phyloP scores from a whole-genome alignment of 2,113 vertebrate genomes.

The Gopherus evgoodei region DNA sequence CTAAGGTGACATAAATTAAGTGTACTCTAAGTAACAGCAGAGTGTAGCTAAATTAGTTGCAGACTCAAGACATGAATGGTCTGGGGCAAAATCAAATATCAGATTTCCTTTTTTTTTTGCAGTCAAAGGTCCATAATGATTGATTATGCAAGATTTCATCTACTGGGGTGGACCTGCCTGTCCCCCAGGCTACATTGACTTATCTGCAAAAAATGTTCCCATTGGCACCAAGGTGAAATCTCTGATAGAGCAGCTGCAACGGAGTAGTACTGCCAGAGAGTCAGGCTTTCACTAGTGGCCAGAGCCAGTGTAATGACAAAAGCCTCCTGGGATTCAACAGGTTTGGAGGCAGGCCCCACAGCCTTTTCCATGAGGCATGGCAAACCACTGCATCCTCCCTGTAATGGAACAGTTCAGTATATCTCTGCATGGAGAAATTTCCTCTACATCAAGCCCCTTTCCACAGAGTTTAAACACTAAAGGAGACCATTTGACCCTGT shows the following conservation, averaged over 20 bases:
- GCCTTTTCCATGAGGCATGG: fast-evolving
- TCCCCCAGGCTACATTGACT: not conserved
- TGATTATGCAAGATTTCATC: not conserved
- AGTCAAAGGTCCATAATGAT: not conserved
- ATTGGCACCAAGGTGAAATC: not conserved
- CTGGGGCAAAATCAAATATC: not conserved
- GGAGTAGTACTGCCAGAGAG: fast-evolving
- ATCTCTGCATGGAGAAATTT: not conserved
- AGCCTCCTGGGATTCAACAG: not conserved
- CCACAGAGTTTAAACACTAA: not conserved
- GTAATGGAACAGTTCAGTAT: not conserved
- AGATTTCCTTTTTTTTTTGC: not conserved
- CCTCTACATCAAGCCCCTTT: not conserved
- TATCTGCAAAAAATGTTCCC: not conserved
- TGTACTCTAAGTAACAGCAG: not conserved
- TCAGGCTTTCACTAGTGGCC: fast-evolving
- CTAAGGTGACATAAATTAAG: fast-evolving
- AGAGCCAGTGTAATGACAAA: not conserved
- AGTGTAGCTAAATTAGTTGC: not conserved
- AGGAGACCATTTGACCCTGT: not conserved
- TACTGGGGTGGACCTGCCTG: fast-evolving
- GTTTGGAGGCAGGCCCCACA: not conserved
- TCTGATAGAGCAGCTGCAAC: fast-evolving
- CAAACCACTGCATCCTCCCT: not conserved
- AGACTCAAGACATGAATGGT: not conserved